Evolutionary conservation across 2,888 invertebrate genomes (phyloP).

Genomic region (Selenia dentaria): DNA sequence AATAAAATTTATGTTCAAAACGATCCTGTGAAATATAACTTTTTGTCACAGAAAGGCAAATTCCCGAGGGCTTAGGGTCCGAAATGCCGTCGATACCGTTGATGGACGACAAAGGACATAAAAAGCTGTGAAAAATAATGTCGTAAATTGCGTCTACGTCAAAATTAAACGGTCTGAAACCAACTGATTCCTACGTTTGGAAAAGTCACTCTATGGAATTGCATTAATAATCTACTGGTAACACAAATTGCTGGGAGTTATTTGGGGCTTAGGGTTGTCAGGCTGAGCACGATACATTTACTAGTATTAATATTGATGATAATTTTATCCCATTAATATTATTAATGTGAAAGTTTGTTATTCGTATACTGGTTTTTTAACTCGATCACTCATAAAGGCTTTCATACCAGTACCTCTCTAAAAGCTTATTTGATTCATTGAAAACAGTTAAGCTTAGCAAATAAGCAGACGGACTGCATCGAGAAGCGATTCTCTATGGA

Average conservation of each 20-base stretch:
- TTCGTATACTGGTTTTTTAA: no score
- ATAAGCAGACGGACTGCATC: no score
- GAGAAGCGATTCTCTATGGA: no score
- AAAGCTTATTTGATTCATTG: no score
- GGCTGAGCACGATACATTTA: no score
- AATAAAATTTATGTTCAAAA: background rate
- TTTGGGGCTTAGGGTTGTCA: background rate
- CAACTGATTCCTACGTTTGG: conserved; percentile 17
- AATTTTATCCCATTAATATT: no score
- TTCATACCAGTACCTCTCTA: no score
- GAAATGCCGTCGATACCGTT: conserved; percentile 22
- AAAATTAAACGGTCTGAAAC: conserved; percentile 19
- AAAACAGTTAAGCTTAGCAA: no score
- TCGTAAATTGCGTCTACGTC: conserved; percentile 7
- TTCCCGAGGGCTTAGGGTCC: conserved; percentile 18
- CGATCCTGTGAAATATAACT: conserved; percentile 10
- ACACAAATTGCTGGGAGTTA: background rate
- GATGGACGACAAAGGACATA: conserved; percentile 18
- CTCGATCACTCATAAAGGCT: no score
- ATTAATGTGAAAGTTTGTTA: no score
- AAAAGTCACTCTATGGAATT: conserved; percentile 37
- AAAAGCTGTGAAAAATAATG: conserved; percentile 18
- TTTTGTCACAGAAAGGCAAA: conserved; percentile 16
- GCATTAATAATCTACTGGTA: conserved; percentile 4
- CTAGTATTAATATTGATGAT: no score